Percentiles rank a stretch among this genome's conserved stretches.
Conservation (phyloP, 1,140 invertebrate species). For the Forficula auricularia region DNA sequence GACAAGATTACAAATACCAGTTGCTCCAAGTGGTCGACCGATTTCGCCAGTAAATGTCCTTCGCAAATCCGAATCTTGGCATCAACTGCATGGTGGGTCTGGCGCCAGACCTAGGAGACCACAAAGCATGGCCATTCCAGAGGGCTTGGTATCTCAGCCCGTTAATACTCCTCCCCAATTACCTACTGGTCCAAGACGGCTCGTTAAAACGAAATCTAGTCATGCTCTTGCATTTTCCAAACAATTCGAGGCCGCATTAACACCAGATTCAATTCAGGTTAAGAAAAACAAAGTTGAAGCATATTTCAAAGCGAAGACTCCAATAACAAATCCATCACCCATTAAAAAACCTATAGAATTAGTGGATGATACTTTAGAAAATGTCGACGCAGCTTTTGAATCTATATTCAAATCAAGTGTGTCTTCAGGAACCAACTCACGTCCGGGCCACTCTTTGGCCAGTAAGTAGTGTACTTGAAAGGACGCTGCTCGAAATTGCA, state of each 20-base stretch:
- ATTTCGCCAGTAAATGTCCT: constrained; percentile 28
- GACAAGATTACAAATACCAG: constrained; percentile 26
- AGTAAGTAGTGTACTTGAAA: no score
- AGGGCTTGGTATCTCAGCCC: constrained; percentile 11
- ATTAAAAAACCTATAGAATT: background rate
- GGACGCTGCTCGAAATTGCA: no score
- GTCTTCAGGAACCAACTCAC: background rate
- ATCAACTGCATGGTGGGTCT: constrained; percentile 35
- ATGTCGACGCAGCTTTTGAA: constrained; percentile 28
- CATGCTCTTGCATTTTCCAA: constrained; percentile 48
- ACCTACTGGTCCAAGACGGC: constrained; percentile 23
- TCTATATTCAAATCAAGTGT: constrained; percentile 18
- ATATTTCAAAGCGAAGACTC: constrained; percentile 3
- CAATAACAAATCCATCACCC: background rate
- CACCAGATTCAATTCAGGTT: constrained; percentile 46
- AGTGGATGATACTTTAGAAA: constrained; percentile 20
- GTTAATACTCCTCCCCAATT: constrained; percentile 21
- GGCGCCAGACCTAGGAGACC: constrained; percentile 17
- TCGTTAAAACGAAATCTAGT: constrained; percentile 49
- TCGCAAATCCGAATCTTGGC: constrained; percentile 67
- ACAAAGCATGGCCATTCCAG: constrained; percentile 21
- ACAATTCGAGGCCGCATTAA: constrained; percentile 59
- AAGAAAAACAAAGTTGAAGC: constrained; percentile 63
- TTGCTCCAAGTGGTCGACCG: constrained; percentile 12
- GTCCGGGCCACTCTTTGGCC: background rate